Percentiles rank a stretch among this genome's conserved stretches.
phyloP scores from a whole-genome alignment of 2,797 vertebrate species.

The Ceryle rudis region DNA sequence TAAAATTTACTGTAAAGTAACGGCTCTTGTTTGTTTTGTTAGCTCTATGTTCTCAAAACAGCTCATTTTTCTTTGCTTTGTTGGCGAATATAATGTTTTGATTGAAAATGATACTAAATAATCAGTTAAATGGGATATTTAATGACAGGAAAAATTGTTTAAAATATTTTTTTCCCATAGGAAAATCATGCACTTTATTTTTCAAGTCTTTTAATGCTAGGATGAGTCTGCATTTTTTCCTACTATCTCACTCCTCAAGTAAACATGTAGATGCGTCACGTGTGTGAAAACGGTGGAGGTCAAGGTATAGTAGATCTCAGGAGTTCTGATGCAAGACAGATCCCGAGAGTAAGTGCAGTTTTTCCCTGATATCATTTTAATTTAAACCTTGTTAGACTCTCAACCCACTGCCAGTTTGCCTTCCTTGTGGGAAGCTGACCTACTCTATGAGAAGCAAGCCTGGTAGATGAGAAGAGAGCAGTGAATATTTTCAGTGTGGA shows the following conservation, averaged over 20 bases:
- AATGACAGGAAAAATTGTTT: constrained; percentile 52
- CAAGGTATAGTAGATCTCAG: background rate
- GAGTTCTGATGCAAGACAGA: background rate
- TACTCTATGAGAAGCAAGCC: background rate
- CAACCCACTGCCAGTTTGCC: background rate
- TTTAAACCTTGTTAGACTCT: background rate
- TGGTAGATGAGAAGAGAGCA: background rate
- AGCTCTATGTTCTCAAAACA: constrained; percentile 49
- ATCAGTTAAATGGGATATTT: constrained; percentile 51
- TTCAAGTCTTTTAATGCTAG: background rate
- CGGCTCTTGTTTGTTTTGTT: constrained; percentile 57
- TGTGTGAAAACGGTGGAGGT: background rate
- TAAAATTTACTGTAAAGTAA: constrained; percentile 33
- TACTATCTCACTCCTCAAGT: background rate
- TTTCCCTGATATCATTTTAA: background rate
- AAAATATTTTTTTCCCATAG: constrained; percentile 58
- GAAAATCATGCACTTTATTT: constrained; percentile 31
- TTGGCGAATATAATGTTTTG: constrained; percentile 36
- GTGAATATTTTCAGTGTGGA: background rate
- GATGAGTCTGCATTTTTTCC: background rate
- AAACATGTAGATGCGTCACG: background rate
- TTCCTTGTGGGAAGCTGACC: background rate
- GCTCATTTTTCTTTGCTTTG: constrained; percentile 63
- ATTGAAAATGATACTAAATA: constrained; percentile 72
- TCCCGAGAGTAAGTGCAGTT: background rate